Evolutionary conservation across 2,797 vertebrate genomes (phyloP).

Genomic region (Phalanger gymnotis): DNA sequence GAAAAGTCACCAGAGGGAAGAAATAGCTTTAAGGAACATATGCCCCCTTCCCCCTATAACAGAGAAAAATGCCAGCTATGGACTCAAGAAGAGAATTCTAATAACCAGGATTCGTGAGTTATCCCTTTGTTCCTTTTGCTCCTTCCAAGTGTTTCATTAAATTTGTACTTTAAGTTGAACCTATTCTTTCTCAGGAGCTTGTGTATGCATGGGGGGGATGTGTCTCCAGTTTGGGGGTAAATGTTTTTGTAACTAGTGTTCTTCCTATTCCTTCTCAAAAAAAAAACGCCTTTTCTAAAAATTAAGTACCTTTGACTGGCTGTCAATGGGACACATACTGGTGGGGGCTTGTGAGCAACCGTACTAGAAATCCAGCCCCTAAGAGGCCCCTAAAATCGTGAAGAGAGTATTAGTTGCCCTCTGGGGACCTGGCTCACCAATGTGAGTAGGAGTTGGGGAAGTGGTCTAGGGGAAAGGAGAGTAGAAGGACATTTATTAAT

Average conservation of each 20-base stretch:
- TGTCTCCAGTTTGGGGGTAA: neutral
- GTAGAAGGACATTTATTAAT: constrained; percentile 75
- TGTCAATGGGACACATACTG: neutral
- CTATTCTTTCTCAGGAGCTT: neutral
- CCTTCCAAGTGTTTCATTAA: neutral
- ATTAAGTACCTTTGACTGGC: neutral
- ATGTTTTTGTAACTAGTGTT: neutral
- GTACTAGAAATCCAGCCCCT: neutral
- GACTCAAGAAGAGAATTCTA: neutral
- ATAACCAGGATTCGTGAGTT: neutral
- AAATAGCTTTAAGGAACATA: neutral
- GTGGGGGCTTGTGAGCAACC: neutral
- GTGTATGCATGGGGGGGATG: neutral
- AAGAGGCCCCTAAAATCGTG: neutral
- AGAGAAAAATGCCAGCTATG: neutral
- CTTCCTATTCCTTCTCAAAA: neutral
- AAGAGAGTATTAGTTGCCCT: neutral
- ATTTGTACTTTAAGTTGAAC: neutral
- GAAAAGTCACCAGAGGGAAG: neutral
- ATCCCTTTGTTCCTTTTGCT: neutral
- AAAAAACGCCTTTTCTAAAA: neutral
- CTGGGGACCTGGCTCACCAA: neutral
- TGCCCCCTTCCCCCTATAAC: neutral
- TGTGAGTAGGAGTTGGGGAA: neutral
- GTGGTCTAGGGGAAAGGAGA: neutral